These are phyloP conservation scores for Sebastes variabilis DNA, from an alignment of 2,797 vertebrate genomes.

Conservation along the genomic window DNA sequence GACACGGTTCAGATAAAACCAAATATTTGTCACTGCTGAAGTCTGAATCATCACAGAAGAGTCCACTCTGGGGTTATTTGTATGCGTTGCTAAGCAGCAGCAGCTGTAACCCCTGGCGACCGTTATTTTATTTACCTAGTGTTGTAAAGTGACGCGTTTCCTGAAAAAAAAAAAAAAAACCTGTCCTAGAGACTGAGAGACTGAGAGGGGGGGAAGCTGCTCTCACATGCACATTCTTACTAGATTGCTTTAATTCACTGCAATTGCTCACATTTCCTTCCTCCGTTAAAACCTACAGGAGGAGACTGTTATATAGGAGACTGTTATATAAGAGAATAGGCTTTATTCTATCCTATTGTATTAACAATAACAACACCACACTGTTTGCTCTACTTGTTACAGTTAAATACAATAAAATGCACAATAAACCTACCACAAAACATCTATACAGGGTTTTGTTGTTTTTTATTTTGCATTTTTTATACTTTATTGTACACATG, in stretches of 20 bases:
- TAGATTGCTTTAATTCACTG: not conserved
- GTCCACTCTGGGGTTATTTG: constrained; percentile 44
- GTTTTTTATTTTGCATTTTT: too few relatives aligned
- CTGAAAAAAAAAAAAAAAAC: not conserved
- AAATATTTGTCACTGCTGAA: constrained; percentile 14
- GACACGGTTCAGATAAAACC: not conserved
- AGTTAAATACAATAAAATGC: not conserved
- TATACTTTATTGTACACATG: too few relatives aligned
- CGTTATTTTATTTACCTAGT: constrained; percentile 27
- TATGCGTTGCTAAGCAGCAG: constrained; percentile 43
- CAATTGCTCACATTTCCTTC: not conserved
- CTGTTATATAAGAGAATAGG: not conserved
- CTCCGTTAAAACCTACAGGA: not conserved
- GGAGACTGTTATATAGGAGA: not conserved
- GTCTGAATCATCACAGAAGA: not conserved
- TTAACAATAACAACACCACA: not conserved
- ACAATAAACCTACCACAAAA: not conserved
- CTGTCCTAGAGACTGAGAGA: not conserved
- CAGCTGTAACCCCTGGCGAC: constrained; percentile 46
- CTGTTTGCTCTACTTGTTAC: fast-evolving
- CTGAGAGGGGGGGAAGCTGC: not conserved
- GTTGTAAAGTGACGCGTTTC: constrained; percentile 23
- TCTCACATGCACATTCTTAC: constrained; percentile 8
- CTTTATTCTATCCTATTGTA: not conserved
- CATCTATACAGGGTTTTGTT: not conserved